These are phyloP conservation scores for Phalacrocorax brasilianus DNA, from an alignment of 2,113 vertebrate genomes.

Conservation along the genomic window DNA sequence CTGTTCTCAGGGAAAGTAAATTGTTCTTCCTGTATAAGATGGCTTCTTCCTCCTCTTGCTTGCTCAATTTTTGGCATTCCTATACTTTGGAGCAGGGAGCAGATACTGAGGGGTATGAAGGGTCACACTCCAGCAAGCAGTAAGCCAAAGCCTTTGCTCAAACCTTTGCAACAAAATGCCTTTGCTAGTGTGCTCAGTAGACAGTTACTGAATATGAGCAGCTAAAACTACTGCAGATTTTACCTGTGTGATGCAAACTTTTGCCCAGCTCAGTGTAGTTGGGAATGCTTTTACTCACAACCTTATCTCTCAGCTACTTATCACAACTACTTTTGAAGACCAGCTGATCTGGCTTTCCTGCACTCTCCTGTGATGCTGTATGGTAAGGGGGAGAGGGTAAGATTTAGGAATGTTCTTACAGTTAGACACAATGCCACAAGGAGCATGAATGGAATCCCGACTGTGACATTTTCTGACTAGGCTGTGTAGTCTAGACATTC, in stretches of 20 bases:
- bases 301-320: background rate
- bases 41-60: background rate
- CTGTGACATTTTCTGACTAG: background rate
- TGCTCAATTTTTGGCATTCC: background rate
- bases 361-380: background rate
- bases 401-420: background rate
- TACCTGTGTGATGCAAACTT: background rate
- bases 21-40: background rate
- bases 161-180: background rate
- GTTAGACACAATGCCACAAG: background rate
- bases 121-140: background rate
- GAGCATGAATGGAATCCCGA: background rate
- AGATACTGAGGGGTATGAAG: background rate
- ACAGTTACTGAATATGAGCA: background rate
- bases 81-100: background rate
- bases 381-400: background rate
- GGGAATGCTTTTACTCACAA: background rate
- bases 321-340: background rate
- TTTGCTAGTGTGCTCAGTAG: rapidly evolving
- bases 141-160: background rate
- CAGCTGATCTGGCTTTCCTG: background rate
- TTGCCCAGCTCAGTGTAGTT: background rate
- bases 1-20: background rate
- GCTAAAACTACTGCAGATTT: background rate
- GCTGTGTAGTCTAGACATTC: background rate